A percentile compares a stretch with the other conserved stretches of the same genome.
These are phyloP conservation scores for Sycophila sp. DNA, from an alignment of 1,140 invertebrate species.

Conservation along the genomic window DNA sequence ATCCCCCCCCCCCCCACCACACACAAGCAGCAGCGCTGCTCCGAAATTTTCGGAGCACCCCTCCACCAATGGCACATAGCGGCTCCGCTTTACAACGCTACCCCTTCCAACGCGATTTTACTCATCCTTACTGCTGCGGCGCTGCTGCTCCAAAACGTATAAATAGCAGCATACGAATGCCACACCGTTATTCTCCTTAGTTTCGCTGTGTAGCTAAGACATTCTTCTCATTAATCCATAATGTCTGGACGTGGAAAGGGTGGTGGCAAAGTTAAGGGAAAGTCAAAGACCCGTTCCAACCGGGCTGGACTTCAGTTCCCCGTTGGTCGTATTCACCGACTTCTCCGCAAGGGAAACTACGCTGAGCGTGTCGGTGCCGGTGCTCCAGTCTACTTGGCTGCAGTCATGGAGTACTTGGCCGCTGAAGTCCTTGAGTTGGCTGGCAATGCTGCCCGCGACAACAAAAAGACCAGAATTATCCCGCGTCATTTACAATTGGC, in stretches of 20 bases:
- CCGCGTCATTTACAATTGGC: conserved; percentile 86
- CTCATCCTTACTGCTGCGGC: background rate
- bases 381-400: conserved; percentile 78
- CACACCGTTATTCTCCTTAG: background rate
- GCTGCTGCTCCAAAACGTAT: background rate
- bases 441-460: conserved; percentile 78
- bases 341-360: conserved; percentile 77
- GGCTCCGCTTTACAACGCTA: background rate
- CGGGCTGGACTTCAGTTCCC: conserved; percentile 78
- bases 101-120: background rate
- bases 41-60: too few relatives aligned
- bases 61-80: too few relatives aligned
- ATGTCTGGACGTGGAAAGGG: conserved; percentile 73
- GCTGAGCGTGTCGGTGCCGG: conserved; percentile 76
- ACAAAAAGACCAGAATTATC: conserved; percentile 76
- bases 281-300: conserved; percentile 71
- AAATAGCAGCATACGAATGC: background rate
- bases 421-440: conserved; percentile 84
- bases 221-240: background rate
- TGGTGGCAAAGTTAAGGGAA: conserved; percentile 72
- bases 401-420: conserved; percentile 71
- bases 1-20: too few relatives aligned
- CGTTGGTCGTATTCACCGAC: conserved; percentile 76
- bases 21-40: too few relatives aligned
- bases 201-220: background rate